These are phyloP conservation scores for Cygnus buccinator DNA, from an alignment of 2,113 vertebrate genomes.

Conservation along the genomic window DNA sequence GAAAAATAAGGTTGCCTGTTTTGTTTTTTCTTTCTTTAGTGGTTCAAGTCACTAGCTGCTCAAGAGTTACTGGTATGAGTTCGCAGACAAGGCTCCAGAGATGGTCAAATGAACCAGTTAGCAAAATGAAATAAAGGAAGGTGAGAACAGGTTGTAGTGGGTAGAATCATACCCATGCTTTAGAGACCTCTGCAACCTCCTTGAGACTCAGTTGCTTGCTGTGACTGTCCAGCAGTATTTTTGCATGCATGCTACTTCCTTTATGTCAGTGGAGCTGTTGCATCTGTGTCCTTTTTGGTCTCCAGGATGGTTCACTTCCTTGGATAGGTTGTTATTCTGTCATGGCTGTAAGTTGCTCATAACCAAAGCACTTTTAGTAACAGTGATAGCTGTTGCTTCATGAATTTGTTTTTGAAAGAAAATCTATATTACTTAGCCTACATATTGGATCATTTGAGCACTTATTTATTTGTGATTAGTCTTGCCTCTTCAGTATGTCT, in stretches of 20 bases:
- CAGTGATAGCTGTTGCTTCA: neutral
- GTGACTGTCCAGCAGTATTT: neutral
- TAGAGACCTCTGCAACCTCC: neutral
- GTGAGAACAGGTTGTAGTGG: neutral
- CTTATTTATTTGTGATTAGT: neutral
- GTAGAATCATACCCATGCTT: neutral
- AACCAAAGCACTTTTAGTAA: neutral
- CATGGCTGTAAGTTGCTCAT: neutral
- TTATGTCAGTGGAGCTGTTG: neutral
- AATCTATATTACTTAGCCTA: neutral
- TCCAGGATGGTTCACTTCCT: neutral
- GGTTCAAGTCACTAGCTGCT: neutral
- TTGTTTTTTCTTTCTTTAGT: neutral
- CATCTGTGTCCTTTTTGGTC: neutral
- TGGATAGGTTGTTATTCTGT: neutral
- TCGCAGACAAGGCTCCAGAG: neutral
- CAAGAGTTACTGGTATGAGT: neutral
- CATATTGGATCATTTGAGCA: neutral
- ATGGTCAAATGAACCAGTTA: neutral
- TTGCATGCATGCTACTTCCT: neutral
- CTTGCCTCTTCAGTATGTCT: neutral
- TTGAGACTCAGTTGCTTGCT: accelerated
- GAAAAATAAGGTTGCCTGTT: neutral
- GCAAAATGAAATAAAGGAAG: neutral
- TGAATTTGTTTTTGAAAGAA: neutral